A percentile compares a stretch with the other conserved stretches of the same genome.
Evolutionary conservation across 2,888 invertebrate genomes (phyloP).

Genomic region (Notocelia uddmanniana): DNA sequence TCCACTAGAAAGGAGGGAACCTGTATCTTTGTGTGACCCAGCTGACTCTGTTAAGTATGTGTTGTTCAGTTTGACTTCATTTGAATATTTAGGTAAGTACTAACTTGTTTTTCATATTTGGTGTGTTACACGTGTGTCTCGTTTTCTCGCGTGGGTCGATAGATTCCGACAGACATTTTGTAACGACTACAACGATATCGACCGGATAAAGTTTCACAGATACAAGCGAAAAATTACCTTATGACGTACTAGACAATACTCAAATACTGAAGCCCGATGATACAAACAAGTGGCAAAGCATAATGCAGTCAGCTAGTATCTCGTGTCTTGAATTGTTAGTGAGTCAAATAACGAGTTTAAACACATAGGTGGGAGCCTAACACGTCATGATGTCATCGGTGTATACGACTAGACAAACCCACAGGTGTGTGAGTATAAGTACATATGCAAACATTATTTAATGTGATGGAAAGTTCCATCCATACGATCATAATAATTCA

Average conservation of each 20-base stretch:
- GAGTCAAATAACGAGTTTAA: constrained; percentile 62
- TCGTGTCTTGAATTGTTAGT: constrained; percentile 26
- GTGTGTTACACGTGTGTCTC: constrained; percentile 17
- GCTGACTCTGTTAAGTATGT: not conserved
- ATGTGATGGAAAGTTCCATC: constrained; percentile 64
- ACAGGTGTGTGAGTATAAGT: constrained; percentile 29
- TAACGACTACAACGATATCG: not conserved
- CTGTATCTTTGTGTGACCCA: too few relatives aligned
- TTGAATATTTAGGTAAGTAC: not conserved
- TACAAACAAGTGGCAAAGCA: not conserved
- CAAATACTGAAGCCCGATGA: not conserved
- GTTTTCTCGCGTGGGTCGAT: constrained; percentile 30
- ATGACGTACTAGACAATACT: not conserved
- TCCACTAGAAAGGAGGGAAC: too few relatives aligned
- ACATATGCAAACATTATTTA: constrained; percentile 48
- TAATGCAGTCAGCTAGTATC: not conserved
- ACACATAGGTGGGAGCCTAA: constrained; percentile 55
- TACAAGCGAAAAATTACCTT: not conserved
- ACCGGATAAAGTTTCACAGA: not conserved
- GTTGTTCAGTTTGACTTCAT: not conserved
- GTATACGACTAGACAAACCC: constrained; percentile 48
- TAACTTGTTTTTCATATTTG: constrained; percentile 6
- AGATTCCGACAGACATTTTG: constrained; percentile 13
- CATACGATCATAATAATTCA: constrained; percentile 9
- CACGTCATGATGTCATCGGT: constrained; percentile 65